Evolutionary conservation across 2,888 invertebrate species (phyloP).

Genomic region (Drosophila crucigera): DNA sequence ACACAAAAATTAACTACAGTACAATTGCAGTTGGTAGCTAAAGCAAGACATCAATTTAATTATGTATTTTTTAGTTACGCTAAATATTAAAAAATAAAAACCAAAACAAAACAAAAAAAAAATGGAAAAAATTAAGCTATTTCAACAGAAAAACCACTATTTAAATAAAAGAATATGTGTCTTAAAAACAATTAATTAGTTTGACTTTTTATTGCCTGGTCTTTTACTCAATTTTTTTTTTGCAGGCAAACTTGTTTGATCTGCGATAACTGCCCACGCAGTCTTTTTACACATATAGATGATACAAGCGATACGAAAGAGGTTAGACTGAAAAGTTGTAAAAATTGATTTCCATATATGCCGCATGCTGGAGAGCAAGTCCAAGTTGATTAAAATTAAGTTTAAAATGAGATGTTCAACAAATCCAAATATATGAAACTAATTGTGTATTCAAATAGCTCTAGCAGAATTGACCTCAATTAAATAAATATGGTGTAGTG

Average conservation of each 20-base stretch:
- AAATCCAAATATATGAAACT: neutral
- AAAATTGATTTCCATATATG: neutral
- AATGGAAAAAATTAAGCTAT: slow-evolving; percentile 34
- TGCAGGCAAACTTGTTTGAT: slow-evolving; percentile 60
- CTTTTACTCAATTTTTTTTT: slow-evolving; percentile 31
- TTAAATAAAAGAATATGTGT: slow-evolving; percentile 81
- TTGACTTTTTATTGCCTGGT: slow-evolving; percentile 62
- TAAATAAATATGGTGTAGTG: neutral
- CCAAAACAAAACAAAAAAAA: slow-evolving; percentile 12
- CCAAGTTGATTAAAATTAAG: neutral
- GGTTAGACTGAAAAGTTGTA: slow-evolving; percentile 10
- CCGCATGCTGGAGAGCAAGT: neutral
- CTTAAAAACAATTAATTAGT: slow-evolving; percentile 68
- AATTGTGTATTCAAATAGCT: neutral
- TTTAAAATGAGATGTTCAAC: neutral
- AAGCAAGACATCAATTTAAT: slow-evolving; percentile 52
- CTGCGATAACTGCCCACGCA: slow-evolving; percentile 41
- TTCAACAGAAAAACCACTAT: slow-evolving; percentile 68
- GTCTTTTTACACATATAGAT: slow-evolving; percentile 19
- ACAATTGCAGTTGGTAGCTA: slow-evolving; percentile 59
- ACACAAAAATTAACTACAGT: slow-evolving; percentile 49
- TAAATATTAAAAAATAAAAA: slow-evolving; percentile 35
- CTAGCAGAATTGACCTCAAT: neutral
- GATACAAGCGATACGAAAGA: slow-evolving; percentile 18
- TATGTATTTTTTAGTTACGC: slow-evolving; percentile 61